These are phyloP conservation scores for Paracanthobrama guichenoti DNA, from an alignment of 2,113 vertebrate species.

Conservation along the genomic window DNA sequence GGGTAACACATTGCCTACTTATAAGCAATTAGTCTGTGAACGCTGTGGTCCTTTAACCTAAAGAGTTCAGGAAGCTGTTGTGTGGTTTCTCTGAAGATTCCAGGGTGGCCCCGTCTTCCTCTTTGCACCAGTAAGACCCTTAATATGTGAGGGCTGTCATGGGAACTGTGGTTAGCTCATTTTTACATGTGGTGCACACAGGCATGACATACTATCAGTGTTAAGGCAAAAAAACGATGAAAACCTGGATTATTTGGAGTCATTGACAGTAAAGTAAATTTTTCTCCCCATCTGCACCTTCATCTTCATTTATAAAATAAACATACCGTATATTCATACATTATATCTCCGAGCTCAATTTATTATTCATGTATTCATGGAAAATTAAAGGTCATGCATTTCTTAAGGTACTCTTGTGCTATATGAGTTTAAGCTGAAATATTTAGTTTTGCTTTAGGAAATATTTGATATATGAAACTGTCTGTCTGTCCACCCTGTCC, in stretches of 20 bases:
- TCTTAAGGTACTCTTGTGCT: background rate
- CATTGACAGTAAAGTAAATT: background rate
- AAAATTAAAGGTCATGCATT: conserved; percentile 10
- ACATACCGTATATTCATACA: background rate
- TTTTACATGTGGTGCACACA: conserved; percentile 33
- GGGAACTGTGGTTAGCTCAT: conserved; percentile 43
- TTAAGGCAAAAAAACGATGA: background rate
- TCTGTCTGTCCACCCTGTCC: too few relatives aligned
- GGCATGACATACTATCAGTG: background rate
- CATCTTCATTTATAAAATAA: background rate
- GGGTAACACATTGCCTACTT: conserved; percentile 32
- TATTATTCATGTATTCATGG: conserved; percentile 29
- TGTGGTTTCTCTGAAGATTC: conserved; percentile 53
- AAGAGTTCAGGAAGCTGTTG: conserved; percentile 30
- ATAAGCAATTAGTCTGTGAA: conserved; percentile 51
- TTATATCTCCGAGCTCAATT: background rate
- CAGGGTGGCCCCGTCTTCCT: conserved; percentile 46
- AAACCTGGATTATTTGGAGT: background rate
- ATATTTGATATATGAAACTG: background rate
- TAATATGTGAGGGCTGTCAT: conserved; percentile 32
- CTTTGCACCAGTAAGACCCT: conserved; percentile 8
- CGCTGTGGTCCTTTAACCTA: conserved; percentile 23
- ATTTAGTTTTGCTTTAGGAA: background rate
- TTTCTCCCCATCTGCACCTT: background rate
- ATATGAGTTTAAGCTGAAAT: conserved; percentile 2